Conservation (phyloP, 2,797 vertebrate genomes). For the Megalops cyprinoides region DNA sequence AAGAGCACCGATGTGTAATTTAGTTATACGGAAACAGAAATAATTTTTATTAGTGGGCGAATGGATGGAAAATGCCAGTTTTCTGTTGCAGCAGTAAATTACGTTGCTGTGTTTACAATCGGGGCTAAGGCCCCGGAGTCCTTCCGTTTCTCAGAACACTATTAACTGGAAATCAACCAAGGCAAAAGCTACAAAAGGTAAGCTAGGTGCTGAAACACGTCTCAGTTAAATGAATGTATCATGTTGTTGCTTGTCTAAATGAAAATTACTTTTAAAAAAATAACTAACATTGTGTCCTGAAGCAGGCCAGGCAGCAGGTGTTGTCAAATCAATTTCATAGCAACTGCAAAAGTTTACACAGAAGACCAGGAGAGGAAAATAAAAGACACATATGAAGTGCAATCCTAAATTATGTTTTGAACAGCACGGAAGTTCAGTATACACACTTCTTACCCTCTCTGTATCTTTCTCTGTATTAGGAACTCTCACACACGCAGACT, state of each 20-base stretch:
- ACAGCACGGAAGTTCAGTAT: background rate
- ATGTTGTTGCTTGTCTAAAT: conserved; percentile 27
- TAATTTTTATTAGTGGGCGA: background rate
- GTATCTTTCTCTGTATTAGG: background rate
- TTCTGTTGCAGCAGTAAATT: background rate
- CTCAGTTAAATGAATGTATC: conserved; percentile 33
- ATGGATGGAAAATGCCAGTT: background rate
- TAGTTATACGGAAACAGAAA: background rate
- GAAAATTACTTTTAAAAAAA: conserved; percentile 31
- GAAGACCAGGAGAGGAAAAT: no score
- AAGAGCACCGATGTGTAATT: background rate
- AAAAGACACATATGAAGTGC: background rate
- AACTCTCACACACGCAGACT: background rate
- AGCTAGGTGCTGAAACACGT: background rate
- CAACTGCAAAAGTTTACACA: background rate
- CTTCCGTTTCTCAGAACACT: background rate
- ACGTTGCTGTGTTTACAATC: background rate
- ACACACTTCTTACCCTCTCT: background rate
- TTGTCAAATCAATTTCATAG: conserved; percentile 39
- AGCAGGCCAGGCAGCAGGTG: conserved; percentile 19
- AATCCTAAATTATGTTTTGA: background rate
- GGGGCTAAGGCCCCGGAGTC: background rate
- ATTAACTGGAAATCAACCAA: background rate
- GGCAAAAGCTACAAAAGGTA: background rate
- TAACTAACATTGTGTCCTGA: conserved; percentile 23